Evolutionary conservation across 1,140 invertebrate species (phyloP).

Genomic region (Drosophila bipectinata): DNA sequence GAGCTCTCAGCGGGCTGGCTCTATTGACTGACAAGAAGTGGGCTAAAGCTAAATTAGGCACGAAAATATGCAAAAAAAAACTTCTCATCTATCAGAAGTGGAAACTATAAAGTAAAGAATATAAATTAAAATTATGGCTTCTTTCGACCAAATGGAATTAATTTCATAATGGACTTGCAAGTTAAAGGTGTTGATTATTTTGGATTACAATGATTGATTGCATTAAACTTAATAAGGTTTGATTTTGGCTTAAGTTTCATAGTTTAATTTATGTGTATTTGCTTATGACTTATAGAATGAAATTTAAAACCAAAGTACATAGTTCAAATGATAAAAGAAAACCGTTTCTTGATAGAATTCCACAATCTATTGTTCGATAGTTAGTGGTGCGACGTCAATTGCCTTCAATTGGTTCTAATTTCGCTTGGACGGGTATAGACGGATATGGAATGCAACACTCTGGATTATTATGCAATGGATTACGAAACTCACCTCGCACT

Average conservation of each 20-base stretch:
- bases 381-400: slow-evolving; percentile 40
- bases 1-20: slow-evolving; percentile 27
- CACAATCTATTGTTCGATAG: slow-evolving; percentile 25
- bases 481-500: slow-evolving; percentile 90
- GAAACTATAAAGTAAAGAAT: neutral
- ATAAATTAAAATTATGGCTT: neutral
- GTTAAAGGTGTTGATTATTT: neutral
- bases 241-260: too few relatives aligned
- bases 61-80: slow-evolving; percentile 21
- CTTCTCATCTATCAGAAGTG: neutral
- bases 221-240: too few relatives aligned
- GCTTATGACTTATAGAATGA: too few relatives aligned
- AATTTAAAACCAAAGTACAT: too few relatives aligned
- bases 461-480: neutral
- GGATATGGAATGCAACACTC: neutral
- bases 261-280: too few relatives aligned
- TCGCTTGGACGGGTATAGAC: slow-evolving; percentile 14
- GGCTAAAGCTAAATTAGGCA: slow-evolving; percentile 22
- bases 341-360: neutral
- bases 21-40: slow-evolving; percentile 19
- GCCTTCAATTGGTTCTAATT: slow-evolving; percentile 68
- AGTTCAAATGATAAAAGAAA: neutral
- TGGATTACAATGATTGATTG: neutral
- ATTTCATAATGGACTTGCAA: neutral
- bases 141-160: neutral